Evolutionary conservation across 1,140 invertebrate genomes (phyloP).

Genomic region (Nylanderia fulva): DNA sequence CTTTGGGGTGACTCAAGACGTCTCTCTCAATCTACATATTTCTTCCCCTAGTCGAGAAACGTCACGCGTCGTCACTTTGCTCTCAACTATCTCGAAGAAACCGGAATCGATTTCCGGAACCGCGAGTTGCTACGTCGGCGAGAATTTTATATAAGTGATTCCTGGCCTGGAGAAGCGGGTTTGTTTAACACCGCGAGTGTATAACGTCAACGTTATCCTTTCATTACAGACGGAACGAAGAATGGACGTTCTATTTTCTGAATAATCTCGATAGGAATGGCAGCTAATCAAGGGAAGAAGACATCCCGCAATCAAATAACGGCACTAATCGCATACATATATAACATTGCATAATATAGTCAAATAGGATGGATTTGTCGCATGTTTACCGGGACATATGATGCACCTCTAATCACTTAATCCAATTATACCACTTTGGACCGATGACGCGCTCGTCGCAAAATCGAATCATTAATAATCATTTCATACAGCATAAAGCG

Average conservation of each 20-base stretch:
- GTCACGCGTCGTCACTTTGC: conserved; percentile 11
- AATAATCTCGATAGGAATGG: neutral
- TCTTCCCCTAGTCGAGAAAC: neutral
- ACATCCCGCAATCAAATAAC: neutral
- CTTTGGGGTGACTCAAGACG: neutral
- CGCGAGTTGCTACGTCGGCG: neutral
- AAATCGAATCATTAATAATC: too few species aligned
- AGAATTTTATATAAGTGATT: neutral
- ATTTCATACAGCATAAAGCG: too few species aligned
- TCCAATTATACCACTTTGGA: conserved; percentile 15
- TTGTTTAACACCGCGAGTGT: too few species aligned
- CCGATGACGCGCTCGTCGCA: neutral
- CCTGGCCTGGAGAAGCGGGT: neutral
- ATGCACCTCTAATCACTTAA: conserved; percentile 26
- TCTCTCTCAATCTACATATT: neutral
- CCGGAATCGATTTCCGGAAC: too few species aligned
- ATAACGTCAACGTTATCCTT: too few species aligned
- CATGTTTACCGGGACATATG: neutral
- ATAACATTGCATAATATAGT: neutral
- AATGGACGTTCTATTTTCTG: neutral
- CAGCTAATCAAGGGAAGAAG: neutral
- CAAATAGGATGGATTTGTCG: neutral
- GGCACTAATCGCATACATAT: neutral
- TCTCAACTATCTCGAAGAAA: neutral
- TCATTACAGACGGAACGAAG: too few species aligned